Evolutionary conservation across 1,140 invertebrate genomes (phyloP).

Genomic region (Chrysopa pallens): DNA sequence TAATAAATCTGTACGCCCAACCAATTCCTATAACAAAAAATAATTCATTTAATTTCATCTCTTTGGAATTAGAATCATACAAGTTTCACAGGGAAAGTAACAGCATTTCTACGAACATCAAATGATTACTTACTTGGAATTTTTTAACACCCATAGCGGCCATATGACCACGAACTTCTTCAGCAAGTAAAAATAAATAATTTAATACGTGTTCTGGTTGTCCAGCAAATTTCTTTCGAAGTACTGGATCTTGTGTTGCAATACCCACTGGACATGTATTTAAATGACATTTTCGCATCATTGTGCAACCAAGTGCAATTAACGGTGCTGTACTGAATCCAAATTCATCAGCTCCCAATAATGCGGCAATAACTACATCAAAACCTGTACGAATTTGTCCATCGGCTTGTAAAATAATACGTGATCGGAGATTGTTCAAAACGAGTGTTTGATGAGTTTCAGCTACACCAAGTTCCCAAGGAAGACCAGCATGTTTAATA

Average conservation of each 20-base stretch:
- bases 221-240: conserved; percentile 92
- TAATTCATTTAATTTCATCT: background rate
- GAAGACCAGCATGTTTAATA: conserved; percentile 86
- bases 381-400: conserved; percentile 87
- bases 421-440: conserved; percentile 85
- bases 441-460: conserved; percentile 96
- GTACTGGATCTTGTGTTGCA: conserved; percentile 89
- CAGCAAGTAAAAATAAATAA: conserved; percentile 92
- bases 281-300: conserved; percentile 99
- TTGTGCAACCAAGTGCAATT: conserved; percentile 94
- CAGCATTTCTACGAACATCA: background rate
- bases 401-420: conserved; percentile 89
- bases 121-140: conserved; percentile 30
- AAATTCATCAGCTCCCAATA: conserved; percentile 95
- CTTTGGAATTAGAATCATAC: background rate
- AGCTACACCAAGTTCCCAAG: conserved; percentile 93
- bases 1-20: conserved; percentile 85
- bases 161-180: conserved; percentile 86
- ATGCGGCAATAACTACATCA: conserved; percentile 90
- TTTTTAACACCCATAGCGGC: conserved; percentile 73
- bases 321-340: conserved; percentile 97
- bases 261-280: conserved; percentile 99
- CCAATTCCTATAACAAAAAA: conserved; percentile 47
- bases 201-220: conserved; percentile 97
- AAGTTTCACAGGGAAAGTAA: background rate